Evolutionary conservation across 2,113 vertebrate species (phyloP), one percentile per base, ranked within the genome.

Genomic region (Rhinogobius similis): DNA sequence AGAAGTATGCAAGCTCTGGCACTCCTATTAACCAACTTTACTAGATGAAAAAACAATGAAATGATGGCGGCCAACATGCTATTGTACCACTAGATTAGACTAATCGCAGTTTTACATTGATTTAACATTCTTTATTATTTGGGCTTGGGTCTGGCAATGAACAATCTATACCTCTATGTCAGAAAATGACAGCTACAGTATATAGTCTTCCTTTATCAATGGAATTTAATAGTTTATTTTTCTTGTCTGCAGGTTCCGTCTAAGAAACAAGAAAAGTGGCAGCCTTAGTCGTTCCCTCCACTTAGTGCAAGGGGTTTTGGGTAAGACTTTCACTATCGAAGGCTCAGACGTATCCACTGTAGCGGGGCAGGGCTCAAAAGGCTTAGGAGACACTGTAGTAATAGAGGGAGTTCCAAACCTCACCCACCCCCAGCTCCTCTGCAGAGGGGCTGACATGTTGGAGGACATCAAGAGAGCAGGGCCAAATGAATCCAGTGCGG

Each of bases 191-290:
- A 23, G 14, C 23, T 26, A n/a, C n/a, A n/a, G n/a, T n/a, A n/a
- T 2, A 0, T 24, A 24, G 4, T 55, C 52, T 55, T 24, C 23
- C 23, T 55, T 55, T 55, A 55, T 24, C 23, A 24, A 1, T 24
- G 11, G 11, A 1, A 24, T 24, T 65, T 75, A 55, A 52, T 43
- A 38, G 10, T 55, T 23, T 27, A 14, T 62, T 48, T 59, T 50
- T 26, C 14, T 52, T 55, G 66, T 2, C 3, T 16, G 53, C 77
- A 98, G 97, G 77, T 97, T 97, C 5, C 92, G 97, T 85, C 90
- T 98, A 89, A 94, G 95, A 87, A 98, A 98, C 90, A 98, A 98
- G 92, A 98, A 98, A 92, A 95, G 95, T 87, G 92, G 90, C 43
- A 94, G 93, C 11, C 93, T 92, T 77, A 91, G 93, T 74, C 94